phyloP scores from a whole-genome alignment of 2,797 vertebrate genomes.

The Catostomus latipinnis region DNA sequence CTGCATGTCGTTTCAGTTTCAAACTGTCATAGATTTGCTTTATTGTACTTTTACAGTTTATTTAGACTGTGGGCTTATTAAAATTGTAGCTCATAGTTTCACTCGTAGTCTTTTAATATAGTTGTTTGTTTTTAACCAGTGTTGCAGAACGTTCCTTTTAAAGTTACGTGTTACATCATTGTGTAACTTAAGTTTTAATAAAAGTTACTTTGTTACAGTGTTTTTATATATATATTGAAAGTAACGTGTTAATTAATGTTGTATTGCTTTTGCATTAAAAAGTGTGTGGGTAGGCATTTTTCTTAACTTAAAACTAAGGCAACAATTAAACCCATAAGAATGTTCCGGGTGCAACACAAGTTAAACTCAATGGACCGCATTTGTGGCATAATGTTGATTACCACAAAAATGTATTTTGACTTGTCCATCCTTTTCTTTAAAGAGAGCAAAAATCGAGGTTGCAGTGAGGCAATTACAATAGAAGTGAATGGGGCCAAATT shows the following conservation, averaged over 20 bases:
- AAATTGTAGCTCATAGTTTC: neutral
- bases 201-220: neutral
- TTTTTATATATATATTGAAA: neutral
- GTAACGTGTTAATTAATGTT: no score
- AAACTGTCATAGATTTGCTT: constrained; percentile 15
- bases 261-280: neutral
- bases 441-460: no score
- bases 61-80: constrained; percentile 14
- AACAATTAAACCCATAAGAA: neutral
- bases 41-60: constrained; percentile 29
- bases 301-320: neutral
- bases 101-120: neutral
- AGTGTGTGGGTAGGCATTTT: neutral
- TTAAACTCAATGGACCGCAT: no score
- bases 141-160: constrained; percentile 10
- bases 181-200: neutral
- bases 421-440: no score
- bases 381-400: no score
- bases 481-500: no score
- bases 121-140: constrained; percentile 1
- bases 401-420: no score
- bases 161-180: neutral
- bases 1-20: constrained; percentile 49
- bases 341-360: no score
- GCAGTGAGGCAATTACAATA: no score